Conservation (phyloP, 1,140 invertebrate species). For the Eueides isabella region DNA sequence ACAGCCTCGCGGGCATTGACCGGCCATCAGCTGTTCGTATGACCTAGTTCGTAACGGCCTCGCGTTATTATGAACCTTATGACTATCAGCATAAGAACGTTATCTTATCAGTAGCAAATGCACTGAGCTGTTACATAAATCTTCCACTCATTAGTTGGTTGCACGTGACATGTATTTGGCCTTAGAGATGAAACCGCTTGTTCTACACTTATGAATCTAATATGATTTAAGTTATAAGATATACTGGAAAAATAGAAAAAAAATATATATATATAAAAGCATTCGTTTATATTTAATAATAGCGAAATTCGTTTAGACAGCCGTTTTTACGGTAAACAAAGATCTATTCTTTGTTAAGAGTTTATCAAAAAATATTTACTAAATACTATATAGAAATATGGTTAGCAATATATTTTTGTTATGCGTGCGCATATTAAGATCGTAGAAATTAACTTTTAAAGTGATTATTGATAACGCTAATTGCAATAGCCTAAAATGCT, state of each 20-base stretch:
- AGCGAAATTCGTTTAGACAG: too few relatives aligned
- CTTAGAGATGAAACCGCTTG: neutral
- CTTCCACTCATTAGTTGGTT: slow-evolving; percentile 11
- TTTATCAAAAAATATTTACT: too few relatives aligned
- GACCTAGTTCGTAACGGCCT: neutral
- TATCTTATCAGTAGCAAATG: neutral
- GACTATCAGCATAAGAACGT: neutral
- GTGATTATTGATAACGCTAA: too few relatives aligned
- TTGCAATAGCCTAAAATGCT: too few relatives aligned
- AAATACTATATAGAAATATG: too few relatives aligned
- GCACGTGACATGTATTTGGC: slow-evolving; percentile 2
- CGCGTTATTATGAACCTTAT: neutral
- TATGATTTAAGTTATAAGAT: neutral
- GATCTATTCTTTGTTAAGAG: too few relatives aligned
- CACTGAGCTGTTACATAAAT: slow-evolving; percentile 14
- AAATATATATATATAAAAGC: neutral
- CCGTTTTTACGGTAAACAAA: too few relatives aligned
- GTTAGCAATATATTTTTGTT: too few relatives aligned
- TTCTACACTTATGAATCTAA: neutral
- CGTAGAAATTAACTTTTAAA: too few relatives aligned
- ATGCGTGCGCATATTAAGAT: too few relatives aligned
- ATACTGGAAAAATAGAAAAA: neutral
- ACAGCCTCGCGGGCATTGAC: slow-evolving; percentile 12
- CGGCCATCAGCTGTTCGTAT: slow-evolving; percentile 10
- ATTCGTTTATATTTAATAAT: too few relatives aligned